phyloP scores from a whole-genome alignment of 2,797 vertebrate genomes.

The Chaenodraco wilsoni region DNA sequence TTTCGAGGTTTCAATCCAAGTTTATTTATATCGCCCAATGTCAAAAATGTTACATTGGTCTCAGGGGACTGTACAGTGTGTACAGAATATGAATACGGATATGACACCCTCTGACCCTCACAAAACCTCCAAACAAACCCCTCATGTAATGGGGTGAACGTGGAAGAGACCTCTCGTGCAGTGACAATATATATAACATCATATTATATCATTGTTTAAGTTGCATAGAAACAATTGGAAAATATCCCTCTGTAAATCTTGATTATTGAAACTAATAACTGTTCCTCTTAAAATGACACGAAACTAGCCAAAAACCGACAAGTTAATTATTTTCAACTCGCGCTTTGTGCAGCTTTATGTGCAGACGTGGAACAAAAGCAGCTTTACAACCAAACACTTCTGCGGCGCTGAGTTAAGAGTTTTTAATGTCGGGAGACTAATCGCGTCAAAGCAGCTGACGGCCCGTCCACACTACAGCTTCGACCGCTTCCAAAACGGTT shows the following conservation, averaged over 20 bases:
- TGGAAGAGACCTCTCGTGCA: neutral
- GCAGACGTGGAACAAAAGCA: slow-evolving; percentile 9
- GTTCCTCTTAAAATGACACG: neutral
- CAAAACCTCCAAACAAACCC: no score
- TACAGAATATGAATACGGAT: no score
- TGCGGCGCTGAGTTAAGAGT: neutral
- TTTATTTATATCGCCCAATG: no score
- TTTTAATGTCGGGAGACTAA: no score
- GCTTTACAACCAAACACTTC: slow-evolving; percentile 1
- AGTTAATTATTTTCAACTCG: neutral
- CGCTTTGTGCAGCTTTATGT: neutral
- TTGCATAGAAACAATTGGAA: neutral
- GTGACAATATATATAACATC: neutral
- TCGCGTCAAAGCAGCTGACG: no score
- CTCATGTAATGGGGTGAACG: no score
- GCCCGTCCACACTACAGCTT: no score
- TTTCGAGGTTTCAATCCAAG: neutral
- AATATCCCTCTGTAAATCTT: neutral
- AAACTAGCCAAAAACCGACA: neutral
- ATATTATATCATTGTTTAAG: neutral
- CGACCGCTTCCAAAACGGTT: no score
- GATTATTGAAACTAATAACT: neutral
- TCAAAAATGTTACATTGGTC: no score
- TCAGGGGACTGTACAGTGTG: no score
- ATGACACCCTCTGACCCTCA: no score